Percentiles rank a stretch among this genome's conserved stretches.
phyloP scores from a whole-genome alignment of 1,140 invertebrate species.

The Linepithema humile region DNA sequence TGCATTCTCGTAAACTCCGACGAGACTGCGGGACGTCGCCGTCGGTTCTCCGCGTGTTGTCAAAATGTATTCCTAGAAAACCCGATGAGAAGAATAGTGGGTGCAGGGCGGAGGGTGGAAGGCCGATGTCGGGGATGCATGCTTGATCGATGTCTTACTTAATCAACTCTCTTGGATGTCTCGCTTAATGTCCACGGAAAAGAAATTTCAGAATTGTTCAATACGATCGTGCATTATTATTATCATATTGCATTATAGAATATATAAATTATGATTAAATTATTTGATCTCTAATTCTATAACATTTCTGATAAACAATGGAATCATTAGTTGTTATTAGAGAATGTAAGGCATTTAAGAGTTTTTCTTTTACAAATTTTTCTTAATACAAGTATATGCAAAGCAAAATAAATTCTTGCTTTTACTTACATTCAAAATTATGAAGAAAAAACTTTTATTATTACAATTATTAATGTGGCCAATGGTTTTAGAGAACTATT shows the following conservation, averaged over 20 bases:
- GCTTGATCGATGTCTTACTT: conserved; percentile 49
- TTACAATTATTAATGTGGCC: too few relatives aligned
- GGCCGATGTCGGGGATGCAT: neutral
- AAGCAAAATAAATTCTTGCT: too few relatives aligned
- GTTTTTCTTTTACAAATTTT: too few relatives aligned
- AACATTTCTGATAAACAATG: neutral
- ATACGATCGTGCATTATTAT: neutral
- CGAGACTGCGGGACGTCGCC: conserved; percentile 51
- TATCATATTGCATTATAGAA: neutral
- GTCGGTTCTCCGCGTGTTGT: conserved; percentile 19
- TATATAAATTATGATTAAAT: neutral
- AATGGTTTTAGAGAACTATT: too few relatives aligned
- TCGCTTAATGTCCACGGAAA: neutral
- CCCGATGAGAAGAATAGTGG: conserved; percentile 25
- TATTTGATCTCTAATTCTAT: neutral
- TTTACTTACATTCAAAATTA: too few relatives aligned
- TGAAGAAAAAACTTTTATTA: too few relatives aligned
- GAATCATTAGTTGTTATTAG: neutral
- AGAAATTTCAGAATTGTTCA: neutral
- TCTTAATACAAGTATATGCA: too few relatives aligned
- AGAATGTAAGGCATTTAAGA: neutral
- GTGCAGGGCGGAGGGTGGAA: neutral
- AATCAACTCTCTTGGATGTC: neutral
- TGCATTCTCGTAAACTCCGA: conserved; percentile 69
- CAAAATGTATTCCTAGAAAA: conserved; percentile 60